Conservation (phyloP, 2,113 vertebrate genomes). For the Chaetorhynchus papuensis region DNA sequence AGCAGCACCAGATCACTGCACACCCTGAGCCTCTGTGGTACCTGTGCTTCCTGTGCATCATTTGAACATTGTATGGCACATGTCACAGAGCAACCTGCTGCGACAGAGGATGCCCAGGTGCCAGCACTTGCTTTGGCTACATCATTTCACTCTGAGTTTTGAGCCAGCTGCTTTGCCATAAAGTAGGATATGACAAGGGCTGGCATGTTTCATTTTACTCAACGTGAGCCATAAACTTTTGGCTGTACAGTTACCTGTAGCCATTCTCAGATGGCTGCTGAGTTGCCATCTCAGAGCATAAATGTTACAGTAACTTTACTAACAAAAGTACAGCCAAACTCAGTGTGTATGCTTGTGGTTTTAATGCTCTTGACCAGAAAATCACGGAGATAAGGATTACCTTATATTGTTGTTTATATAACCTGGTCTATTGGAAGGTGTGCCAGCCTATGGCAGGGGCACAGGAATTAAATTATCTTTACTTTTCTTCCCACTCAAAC, state of each 20-base stretch:
- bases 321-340: background rate
- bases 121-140: background rate
- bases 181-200: background rate
- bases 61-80: fast-evolving
- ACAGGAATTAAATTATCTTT: background rate
- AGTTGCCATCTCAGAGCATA: background rate
- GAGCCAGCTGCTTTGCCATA: background rate
- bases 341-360: background rate
- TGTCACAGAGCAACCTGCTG: background rate
- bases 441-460: too few relatives aligned
- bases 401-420: background rate
- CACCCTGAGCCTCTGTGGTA: background rate
- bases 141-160: background rate
- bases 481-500: background rate
- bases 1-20: background rate
- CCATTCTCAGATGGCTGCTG: background rate
- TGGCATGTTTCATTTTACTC: background rate
- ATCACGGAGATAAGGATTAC: background rate
- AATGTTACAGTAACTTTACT: background rate
- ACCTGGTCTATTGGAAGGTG: background rate
- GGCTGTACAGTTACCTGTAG: background rate
- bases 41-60: fast-evolving
- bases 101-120: background rate
- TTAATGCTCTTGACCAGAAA: background rate
- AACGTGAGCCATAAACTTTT: background rate